Evolutionary conservation across 2,113 vertebrate genomes (phyloP).

Genomic region (Oncorhynchus gorbuscha): DNA sequence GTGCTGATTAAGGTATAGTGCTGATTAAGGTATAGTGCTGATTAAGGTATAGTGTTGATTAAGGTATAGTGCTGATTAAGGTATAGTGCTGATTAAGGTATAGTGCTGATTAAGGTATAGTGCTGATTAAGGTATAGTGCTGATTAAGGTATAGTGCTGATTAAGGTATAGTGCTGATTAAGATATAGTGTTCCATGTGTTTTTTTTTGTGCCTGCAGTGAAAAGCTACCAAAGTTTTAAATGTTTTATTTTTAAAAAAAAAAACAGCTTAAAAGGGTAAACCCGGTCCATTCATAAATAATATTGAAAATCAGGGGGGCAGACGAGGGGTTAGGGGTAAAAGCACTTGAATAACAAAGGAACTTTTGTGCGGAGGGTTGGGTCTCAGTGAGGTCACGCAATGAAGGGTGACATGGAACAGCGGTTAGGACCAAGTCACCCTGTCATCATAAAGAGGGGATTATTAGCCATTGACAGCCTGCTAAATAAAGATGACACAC

Average conservation of each 20-base stretch:
- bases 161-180: too few relatives aligned
- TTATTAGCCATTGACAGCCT: conserved; percentile 59
- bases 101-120: too few relatives aligned
- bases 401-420: conserved; percentile 28
- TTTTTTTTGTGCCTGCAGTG: conserved; percentile 70
- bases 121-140: too few relatives aligned
- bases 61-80: too few relatives aligned
- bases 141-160: too few relatives aligned
- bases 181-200: too few relatives aligned
- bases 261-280: conserved; percentile 66
- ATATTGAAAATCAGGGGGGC: conserved; percentile 61
- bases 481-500: conserved; percentile 57
- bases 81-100: too few relatives aligned
- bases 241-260: too few relatives aligned
- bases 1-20: too few relatives aligned
- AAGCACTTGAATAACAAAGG: conserved; percentile 35
- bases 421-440: conserved; percentile 28
- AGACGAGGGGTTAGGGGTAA: conserved; percentile 19
- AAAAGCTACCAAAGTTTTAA: conserved; percentile 63
- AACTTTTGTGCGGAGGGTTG: conserved; percentile 20
- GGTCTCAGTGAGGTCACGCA: conserved; percentile 39
- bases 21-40: too few relatives aligned
- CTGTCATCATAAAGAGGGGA: conserved; percentile 59
- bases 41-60: too few relatives aligned
- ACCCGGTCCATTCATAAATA: conserved; percentile 64